Evolutionary conservation across 1,140 invertebrate species (phyloP).

Genomic region (Dreissena polymorpha): DNA sequence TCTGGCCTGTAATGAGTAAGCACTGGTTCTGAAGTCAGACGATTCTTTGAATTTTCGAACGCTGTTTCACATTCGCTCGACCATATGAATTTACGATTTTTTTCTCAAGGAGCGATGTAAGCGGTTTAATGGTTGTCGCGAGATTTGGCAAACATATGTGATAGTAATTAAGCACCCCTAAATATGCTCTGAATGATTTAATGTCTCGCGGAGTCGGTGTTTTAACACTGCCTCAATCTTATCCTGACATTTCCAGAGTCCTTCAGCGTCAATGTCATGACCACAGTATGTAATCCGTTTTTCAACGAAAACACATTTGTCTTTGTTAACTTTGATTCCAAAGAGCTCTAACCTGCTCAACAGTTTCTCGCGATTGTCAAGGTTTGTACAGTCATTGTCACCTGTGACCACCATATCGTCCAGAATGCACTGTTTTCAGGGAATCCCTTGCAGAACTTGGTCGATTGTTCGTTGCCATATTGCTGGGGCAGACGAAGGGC

Average conservation of each 20-base stretch:
- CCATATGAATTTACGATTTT: not conserved
- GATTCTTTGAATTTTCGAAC: not conserved
- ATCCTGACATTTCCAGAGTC: no score
- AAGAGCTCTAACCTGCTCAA: no score
- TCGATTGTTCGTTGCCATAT: conserved; percentile 3
- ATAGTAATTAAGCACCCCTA: not conserved
- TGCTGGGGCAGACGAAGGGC: conserved; percentile 70
- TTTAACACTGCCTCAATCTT: no score
- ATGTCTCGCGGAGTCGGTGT: no score
- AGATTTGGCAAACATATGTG: not conserved
- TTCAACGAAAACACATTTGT: not conserved
- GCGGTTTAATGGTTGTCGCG: not conserved
- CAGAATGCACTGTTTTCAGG: not conserved
- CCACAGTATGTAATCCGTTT: not conserved
- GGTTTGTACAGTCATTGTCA: no score
- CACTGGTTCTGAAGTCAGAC: not conserved
- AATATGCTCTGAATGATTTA: no score
- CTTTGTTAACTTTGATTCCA: no score
- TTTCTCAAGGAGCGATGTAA: not conserved
- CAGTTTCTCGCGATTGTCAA: no score
- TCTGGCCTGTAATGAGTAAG: not conserved
- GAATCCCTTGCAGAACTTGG: not conserved
- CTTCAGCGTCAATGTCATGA: not conserved
- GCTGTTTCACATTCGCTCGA: not conserved
- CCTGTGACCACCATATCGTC: no score